phyloP scores from a whole-genome alignment of 2,113 vertebrate genomes.

The Paedocypris sp. region DNA sequence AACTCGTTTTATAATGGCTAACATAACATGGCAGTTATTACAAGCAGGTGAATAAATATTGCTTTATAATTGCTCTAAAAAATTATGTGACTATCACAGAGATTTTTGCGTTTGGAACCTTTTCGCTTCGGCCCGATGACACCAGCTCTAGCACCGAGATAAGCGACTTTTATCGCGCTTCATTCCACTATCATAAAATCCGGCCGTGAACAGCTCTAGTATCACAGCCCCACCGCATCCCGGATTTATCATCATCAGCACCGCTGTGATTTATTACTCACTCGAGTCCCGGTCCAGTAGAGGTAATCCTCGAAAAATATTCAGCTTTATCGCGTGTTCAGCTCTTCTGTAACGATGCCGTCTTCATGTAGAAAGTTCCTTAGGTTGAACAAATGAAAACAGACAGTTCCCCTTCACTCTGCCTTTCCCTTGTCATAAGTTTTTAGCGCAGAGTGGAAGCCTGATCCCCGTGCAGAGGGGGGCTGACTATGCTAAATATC shows the following conservation, averaged over 20 bases:
- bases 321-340: constrained; percentile 38
- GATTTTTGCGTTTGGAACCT: no score
- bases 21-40: no score
- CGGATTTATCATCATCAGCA: background rate
- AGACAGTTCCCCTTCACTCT: constrained; percentile 40
- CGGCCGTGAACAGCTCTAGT: no score
- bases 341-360: constrained; percentile 48
- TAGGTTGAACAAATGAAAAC: constrained; percentile 28
- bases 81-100: no score
- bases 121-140: no score
- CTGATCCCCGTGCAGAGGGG: constrained; percentile 49
- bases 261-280: constrained; percentile 51
- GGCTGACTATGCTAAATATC: constrained; percentile 60
- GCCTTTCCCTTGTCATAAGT: constrained; percentile 48
- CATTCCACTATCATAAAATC: no score
- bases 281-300: constrained; percentile 54
- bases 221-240: no score
- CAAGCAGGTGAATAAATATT: no score
- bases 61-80: no score
- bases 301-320: constrained; percentile 63
- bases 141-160: no score
- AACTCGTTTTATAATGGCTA: no score
- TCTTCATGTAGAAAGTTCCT: constrained; percentile 65
- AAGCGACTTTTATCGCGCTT: no score
- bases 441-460: constrained; percentile 46